Evolutionary conservation across 2,113 vertebrate species (phyloP).

Genomic region (Baryphthengus martii): DNA sequence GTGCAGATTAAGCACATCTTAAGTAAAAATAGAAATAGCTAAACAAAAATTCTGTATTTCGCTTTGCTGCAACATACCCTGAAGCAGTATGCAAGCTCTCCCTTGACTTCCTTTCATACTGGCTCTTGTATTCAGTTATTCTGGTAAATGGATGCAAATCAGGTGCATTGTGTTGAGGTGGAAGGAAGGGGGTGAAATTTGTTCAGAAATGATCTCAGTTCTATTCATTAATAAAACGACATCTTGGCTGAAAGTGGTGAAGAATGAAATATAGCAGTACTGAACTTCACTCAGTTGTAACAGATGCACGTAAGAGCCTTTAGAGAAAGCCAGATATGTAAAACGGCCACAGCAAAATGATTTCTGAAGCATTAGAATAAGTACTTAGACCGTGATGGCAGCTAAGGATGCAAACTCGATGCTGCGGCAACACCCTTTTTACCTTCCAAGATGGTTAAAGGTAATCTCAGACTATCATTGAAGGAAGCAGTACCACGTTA

Average conservation of each 20-base stretch:
- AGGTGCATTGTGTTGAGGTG: constrained; percentile 73
- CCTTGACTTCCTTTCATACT: constrained; percentile 73
- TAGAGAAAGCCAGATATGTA: constrained; percentile 61
- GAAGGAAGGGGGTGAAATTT: constrained; percentile 73
- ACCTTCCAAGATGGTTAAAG: constrained; percentile 47
- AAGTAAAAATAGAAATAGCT: constrained; percentile 17
- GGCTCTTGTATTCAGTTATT: constrained; percentile 74
- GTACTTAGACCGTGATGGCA: constrained; percentile 32
- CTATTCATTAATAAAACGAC: constrained; percentile 79
- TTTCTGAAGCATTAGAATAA: constrained; percentile 66
- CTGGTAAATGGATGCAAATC: constrained; percentile 79
- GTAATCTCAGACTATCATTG: constrained; percentile 29
- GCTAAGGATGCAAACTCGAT: constrained; percentile 42
- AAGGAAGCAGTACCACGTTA: constrained; percentile 39
- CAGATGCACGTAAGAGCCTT: constrained; percentile 60
- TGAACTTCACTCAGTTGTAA: constrained; percentile 71
- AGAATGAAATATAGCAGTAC: constrained; percentile 73
- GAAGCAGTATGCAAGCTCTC: constrained; percentile 65
- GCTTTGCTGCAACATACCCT: constrained; percentile 53
- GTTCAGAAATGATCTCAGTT: constrained; percentile 77
- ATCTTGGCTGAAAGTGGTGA: constrained; percentile 71
- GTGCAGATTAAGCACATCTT: constrained; percentile 28
- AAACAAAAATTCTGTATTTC: constrained; percentile 58
- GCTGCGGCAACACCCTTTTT: constrained; percentile 47
- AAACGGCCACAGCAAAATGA: constrained; percentile 60